phyloP scores from a whole-genome alignment of 2,113 vertebrate species.

The Daphoenositta chrysoptera region DNA sequence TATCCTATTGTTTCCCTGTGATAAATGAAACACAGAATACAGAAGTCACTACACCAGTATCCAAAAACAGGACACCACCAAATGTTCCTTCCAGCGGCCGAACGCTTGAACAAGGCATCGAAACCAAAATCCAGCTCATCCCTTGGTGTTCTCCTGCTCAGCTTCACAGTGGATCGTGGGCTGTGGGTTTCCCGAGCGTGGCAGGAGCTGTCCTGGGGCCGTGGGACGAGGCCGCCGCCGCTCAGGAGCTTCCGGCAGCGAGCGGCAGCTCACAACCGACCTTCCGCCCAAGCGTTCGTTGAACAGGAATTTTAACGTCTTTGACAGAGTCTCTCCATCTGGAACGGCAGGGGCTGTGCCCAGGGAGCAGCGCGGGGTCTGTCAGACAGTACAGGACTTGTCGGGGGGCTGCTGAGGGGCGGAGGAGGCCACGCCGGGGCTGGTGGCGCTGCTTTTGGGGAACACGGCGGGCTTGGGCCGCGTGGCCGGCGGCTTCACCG shows the following conservation, averaged over 20 bases:
- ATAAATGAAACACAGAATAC: constrained; percentile 55
- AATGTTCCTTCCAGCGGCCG: neutral
- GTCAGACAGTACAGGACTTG: constrained; percentile 94
- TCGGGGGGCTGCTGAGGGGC: constrained; percentile 86
- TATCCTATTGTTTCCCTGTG: constrained; percentile 52
- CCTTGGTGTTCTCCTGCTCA: neutral
- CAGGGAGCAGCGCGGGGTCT: neutral
- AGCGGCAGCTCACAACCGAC: constrained; percentile 50
- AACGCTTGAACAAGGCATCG: neutral
- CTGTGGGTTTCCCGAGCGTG: neutral
- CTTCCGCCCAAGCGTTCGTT: constrained; percentile 35
- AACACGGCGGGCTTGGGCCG: constrained; percentile 91
- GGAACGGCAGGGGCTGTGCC: constrained; percentile 10
- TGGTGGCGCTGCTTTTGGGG: constrained; percentile 81
- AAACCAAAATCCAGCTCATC: neutral
- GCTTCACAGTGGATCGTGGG: constrained; percentile 43
- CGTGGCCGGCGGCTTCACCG: constrained; percentile 88
- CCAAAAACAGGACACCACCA: constrained; percentile 36
- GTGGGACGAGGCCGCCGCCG: neutral
- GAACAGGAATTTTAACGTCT: constrained; percentile 40
- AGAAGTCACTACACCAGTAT: constrained; percentile 61
- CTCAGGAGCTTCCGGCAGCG: constrained; percentile 38
- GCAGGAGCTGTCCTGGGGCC: neutral
- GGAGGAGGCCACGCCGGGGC: constrained; percentile 82
- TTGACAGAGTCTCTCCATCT: neutral